Evolutionary conservation across 2,888 invertebrate genomes (phyloP), one percentile per base, ranked within the genome.

Genomic region (Euzophera pinguis): DNA sequence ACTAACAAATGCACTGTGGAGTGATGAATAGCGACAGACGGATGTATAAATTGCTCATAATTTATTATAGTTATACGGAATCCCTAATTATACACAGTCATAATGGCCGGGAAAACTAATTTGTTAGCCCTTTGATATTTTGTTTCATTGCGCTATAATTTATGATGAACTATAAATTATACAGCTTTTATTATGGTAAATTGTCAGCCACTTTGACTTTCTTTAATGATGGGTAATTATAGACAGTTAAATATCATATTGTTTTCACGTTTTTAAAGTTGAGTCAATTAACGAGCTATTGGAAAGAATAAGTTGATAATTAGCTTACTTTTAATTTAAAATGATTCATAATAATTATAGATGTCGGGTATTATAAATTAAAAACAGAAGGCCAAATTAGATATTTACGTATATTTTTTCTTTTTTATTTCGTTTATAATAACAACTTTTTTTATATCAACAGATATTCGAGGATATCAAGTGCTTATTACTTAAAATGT

Each of bases 341-440:
- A 29, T 10, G 7, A 32, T 1, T 32, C 32, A 32, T 32, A 6
- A 9, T 7, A 10, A 8, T 10, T 32, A 9, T 10, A 4, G 9
- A 10, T 8, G 7, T 7, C 10, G 8, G 42, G 52, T 38, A 27
- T 34, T 22, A 37, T 47, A 65, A 67, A 71, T 66, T 34, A 65
- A 69, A 84, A 72, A 73, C 75, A 50, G 74, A 67, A 73, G 57
- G 54, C 74, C 64, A 85, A 89, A 87, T 87, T 87, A 87, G 88
- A 89, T 88, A 85, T 86, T 87, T 89, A 89, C 86, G 88, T 89
- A 89, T 86, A 85, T 88, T 88, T 87, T 76, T 71, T 88, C 87
- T 86, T 76, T 71, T 81, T 84, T 83, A 85, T 83, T 81, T 72
- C 72, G 78, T 78, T 84, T 78, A 77, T 83, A 88, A 88, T 81